phyloP scores from a whole-genome alignment of 2,113 vertebrate genomes.

The Gulo gulo region DNA sequence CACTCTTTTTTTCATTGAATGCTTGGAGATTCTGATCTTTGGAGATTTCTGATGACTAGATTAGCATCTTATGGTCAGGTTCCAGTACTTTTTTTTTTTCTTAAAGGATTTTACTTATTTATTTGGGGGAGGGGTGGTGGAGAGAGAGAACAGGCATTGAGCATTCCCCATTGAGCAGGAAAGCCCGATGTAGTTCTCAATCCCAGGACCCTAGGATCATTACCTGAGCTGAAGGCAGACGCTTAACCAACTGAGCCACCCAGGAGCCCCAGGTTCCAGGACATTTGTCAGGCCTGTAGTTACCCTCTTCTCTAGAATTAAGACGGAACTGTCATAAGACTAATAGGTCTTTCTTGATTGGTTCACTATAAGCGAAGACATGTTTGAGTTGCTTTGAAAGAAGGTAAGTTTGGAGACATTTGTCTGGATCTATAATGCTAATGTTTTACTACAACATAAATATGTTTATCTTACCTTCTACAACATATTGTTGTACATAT shows the following conservation, averaged over 20 bases:
- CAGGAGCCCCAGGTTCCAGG: neutral
- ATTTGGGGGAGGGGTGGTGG: neutral
- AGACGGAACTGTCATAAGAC: neutral
- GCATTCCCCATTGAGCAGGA: neutral
- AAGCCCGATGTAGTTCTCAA: neutral
- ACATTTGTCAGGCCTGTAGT: neutral
- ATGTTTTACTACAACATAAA: neutral
- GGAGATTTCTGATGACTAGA: neutral
- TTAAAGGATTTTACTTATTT: neutral
- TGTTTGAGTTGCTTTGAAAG: conserved; percentile 4
- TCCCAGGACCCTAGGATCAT: neutral
- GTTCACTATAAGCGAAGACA: neutral
- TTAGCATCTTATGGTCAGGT: neutral
- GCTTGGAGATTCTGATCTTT: neutral
- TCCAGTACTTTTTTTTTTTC: neutral
- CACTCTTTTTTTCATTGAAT: neutral
- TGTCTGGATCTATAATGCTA: neutral
- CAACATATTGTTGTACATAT: neutral
- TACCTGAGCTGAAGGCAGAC: neutral
- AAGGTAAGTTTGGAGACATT: neutral
- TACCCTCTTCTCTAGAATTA: conserved; percentile 1
- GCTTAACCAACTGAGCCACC: neutral
- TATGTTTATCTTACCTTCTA: neutral
- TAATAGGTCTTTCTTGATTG: neutral
- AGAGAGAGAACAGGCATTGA: neutral